phyloP scores from a whole-genome alignment of 1,140 invertebrate genomes.

The Pseudomyrmex pallidus region DNA sequence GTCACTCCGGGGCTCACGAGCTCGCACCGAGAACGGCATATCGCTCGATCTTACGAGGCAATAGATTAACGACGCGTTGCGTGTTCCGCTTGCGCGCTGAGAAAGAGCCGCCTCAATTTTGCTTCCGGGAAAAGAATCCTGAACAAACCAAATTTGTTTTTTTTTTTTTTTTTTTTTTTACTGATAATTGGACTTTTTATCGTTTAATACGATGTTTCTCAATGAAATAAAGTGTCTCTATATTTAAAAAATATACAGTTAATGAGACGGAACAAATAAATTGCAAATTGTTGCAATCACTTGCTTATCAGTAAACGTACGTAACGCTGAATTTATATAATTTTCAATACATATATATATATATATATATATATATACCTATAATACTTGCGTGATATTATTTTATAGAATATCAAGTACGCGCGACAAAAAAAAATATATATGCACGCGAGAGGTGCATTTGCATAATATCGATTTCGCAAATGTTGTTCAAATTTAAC shows the following conservation, averaged over 20 bases:
- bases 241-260: no score
- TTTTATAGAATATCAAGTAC: not conserved
- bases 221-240: no score
- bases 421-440: conserved; percentile 23
- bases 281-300: conserved; percentile 1
- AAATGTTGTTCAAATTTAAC: conserved; percentile 35
- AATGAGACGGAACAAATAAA: not conserved
- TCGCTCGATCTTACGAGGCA: conserved; percentile 38
- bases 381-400: not conserved
- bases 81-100: not conserved
- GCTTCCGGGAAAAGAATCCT: no score
- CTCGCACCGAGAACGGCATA: conserved; percentile 27
- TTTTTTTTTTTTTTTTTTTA: no score
- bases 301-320: not conserved
- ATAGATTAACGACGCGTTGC: conserved; percentile 40
- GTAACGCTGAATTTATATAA: not conserved
- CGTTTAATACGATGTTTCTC: no score
- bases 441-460: conserved; percentile 6
- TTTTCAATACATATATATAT: no score
- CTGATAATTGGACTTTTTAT: no score
- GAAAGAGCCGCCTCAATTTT: not conserved
- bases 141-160: no score
- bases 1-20: conserved; percentile 9
- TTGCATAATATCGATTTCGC: conserved; percentile 42
- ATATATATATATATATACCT: no score